Base-by-base conservation (phyloP, 2,113 vertebrate species). In the Bubalus kerabau region DNA sequence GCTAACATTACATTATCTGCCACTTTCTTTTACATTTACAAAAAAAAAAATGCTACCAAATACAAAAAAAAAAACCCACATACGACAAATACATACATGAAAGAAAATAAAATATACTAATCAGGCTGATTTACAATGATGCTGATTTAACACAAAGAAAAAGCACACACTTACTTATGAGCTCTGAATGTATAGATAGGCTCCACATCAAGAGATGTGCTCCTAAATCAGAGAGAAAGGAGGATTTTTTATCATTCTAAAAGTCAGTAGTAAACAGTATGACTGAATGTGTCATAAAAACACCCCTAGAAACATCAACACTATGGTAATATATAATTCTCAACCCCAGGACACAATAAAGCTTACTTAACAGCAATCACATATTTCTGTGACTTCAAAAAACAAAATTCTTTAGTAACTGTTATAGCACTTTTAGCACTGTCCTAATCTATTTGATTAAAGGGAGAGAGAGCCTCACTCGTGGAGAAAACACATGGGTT, bases 141-240 rank as follows among this genome's bases (percentile, higher is more conserved):
- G 10, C 2, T 95, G 6, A 87, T 36, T 91, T 98, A 91, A 87
- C 91, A 92, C 30, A 96, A 95, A 95, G 28, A 93, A 92, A 91
- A 95, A 57, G 13, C 24, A 96, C 62, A 97, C 98, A 99, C 99
- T 99, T 99, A 99, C 99, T 99, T 99, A 98, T 99, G 99, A 92
- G 99, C 99, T 97, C 99, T 99, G 99, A 99, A 99, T 1, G 99
- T 99, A 98, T 99, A 99, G 98, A 99, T 99, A 5, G 99, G 99
- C 96, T 99, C 99, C 97, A 99, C 99, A 82, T 99, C 99, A 97
- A 99, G 99, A 96, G 99, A 99, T 4, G 99, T 98, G 98, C 99
- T 99, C 99, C 99, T 99, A 98, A 97, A 97, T 6, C 54, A 96
- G 98, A 97, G 60, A 99, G 21, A 98, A 59, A 98, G 95, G 97